Percentiles rank a stretch among this genome's conserved stretches.
phyloP scores from a whole-genome alignment of 2,797 vertebrate genomes.

The Acridotheres tristis region DNA sequence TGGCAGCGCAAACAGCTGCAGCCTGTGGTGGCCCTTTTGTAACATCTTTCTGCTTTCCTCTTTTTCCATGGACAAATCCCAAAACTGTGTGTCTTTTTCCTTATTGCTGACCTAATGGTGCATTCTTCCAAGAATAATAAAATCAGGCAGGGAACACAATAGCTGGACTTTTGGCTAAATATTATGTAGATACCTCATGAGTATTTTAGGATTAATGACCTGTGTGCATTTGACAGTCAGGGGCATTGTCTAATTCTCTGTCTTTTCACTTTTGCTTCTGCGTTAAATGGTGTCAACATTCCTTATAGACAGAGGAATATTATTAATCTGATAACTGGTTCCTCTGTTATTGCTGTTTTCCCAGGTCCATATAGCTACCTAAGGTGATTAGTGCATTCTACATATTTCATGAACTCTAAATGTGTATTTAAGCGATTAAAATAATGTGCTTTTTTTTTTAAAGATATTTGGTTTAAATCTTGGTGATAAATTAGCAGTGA shows the following conservation, averaged over 20 bases:
- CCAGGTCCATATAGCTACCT: not conserved
- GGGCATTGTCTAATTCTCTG: not conserved
- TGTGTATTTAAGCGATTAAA: not conserved
- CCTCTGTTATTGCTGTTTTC: not conserved
- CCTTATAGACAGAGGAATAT: not conserved
- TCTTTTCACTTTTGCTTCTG: slow-evolving; percentile 3
- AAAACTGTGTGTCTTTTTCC: not conserved
- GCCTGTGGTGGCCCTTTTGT: not conserved
- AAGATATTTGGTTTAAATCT: not conserved
- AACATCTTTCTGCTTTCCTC: not conserved
- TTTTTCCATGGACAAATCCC: slow-evolving; percentile 20
- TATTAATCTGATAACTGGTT: not conserved
- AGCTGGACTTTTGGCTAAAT: not conserved
- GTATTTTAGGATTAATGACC: slow-evolving; percentile 26
- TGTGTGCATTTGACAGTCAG: not conserved
- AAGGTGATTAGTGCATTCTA: not conserved
- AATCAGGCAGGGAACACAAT: slow-evolving; percentile 21
- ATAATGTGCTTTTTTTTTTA: not conserved
- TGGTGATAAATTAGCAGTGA: not conserved
- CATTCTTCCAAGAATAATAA: slow-evolving; percentile 42
- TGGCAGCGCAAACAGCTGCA: slow-evolving; percentile 3
- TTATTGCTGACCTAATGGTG: slow-evolving; percentile 24
- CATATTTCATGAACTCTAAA: not conserved
- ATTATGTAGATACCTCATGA: slow-evolving; percentile 10
- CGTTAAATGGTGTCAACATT: not conserved